These are phyloP conservation scores for Piscicola geometra DNA, from an alignment of 2,888 invertebrate genomes.

Conservation along the genomic window DNA sequence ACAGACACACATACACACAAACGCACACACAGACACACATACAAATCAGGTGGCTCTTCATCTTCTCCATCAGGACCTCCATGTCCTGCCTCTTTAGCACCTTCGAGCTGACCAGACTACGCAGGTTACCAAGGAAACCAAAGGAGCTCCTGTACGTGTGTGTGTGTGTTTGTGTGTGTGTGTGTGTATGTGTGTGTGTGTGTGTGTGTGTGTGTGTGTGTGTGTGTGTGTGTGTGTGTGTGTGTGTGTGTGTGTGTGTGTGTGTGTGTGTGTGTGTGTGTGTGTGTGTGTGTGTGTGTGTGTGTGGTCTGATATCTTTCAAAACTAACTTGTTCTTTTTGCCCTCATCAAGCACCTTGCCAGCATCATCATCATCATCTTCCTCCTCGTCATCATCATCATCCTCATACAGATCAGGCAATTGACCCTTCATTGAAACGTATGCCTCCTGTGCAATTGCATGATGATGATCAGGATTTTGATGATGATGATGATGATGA, in stretches of 20 bases:
- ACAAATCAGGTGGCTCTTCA: constrained; percentile 86
- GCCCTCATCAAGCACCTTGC: neutral
- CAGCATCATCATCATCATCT: constrained; percentile 31
- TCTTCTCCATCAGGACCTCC: constrained; percentile 80
- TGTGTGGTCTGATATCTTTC: neutral
- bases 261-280: too few relatives aligned
- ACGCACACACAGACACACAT: too few relatives aligned
- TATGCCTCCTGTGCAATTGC: constrained; percentile 7
- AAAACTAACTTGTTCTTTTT: neutral
- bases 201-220: neutral
- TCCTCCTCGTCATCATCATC: neutral
- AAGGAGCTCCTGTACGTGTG: constrained; percentile 38
- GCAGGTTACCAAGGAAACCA: constrained; percentile 59
- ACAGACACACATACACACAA: too few relatives aligned
- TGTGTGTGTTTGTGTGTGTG: too few relatives aligned
- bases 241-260: too few relatives aligned
- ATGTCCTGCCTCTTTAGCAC: constrained; percentile 75
- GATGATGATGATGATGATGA: too few relatives aligned
- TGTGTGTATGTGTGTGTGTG: neutral
- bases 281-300: too few relatives aligned
- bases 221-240: neutral
- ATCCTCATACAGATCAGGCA: constrained; percentile 25
- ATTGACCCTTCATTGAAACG: constrained; percentile 43
- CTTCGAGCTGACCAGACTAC: constrained; percentile 66
- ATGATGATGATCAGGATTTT: too few relatives aligned